phyloP scores from a whole-genome alignment of 2,888 invertebrate genomes.

The Helobdella robusta region DNA sequence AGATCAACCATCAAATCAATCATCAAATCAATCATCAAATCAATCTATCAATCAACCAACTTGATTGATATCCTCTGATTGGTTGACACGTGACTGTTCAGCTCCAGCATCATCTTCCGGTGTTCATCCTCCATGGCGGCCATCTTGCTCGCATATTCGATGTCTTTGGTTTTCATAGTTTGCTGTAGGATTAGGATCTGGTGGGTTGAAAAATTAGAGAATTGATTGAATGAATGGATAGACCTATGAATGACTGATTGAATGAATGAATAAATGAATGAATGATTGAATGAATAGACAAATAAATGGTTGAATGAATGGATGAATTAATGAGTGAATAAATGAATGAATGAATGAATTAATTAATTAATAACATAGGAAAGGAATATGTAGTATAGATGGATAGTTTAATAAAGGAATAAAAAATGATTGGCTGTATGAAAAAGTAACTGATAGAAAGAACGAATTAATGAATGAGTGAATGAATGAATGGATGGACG shows the following conservation, averaged over 20 bases:
- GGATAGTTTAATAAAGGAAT: conserved; percentile 11
- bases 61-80: neutral
- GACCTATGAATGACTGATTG: neutral
- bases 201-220: no score
- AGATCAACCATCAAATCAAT: no score
- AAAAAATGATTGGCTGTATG: conserved; percentile 1
- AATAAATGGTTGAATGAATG: neutral
- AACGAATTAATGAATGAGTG: neutral
- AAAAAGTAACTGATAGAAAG: no score
- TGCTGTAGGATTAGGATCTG: conserved; percentile 17
- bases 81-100: neutral
- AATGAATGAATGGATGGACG: neutral
- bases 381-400: no score
- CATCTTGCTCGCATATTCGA: neutral
- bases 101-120: neutral
- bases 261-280: no score
- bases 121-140: neutral
- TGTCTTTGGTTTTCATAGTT: conserved; percentile 10
- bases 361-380: no score
- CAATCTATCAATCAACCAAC: neutral
- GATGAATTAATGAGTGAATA: no score
- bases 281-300: neutral
- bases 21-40: no score
- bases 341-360: neutral
- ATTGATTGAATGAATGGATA: neutral